Evolutionary conservation across 2,113 vertebrate genomes (phyloP).

Genomic region (Gadus macrocephalus): DNA sequence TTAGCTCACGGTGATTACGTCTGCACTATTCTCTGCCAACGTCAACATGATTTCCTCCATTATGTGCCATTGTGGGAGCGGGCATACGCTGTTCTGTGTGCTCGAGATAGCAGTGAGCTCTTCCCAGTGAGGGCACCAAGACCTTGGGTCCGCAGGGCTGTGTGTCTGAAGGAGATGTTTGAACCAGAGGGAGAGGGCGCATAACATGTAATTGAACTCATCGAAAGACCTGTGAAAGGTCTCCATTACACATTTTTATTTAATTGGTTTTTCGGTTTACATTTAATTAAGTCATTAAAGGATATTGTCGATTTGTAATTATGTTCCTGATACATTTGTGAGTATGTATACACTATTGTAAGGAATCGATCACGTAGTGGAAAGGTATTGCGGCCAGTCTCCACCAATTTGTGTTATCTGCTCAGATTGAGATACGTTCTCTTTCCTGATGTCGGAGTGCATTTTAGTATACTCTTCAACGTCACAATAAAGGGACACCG

Average conservation of each 20-base stretch:
- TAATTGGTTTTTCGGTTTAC: not conserved
- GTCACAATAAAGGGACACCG: too few species aligned
- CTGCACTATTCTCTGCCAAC: slow-evolving; percentile 49
- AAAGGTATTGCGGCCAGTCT: too few species aligned
- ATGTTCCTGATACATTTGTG: too few species aligned
- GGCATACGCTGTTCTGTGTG: slow-evolving; percentile 30
- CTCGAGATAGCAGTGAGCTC: slow-evolving; percentile 38
- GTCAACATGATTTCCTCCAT: slow-evolving; percentile 4
- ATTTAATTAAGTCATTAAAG: too few species aligned
- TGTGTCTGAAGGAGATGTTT: slow-evolving; percentile 16
- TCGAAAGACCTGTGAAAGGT: not conserved
- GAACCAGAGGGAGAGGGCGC: slow-evolving; percentile 12
- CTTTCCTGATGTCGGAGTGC: too few species aligned
- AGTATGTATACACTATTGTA: too few species aligned
- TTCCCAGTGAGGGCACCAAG: slow-evolving; percentile 10
- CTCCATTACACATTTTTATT: not conserved
- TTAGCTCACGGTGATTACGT: slow-evolving; percentile 66
- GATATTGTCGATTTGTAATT: too few species aligned
- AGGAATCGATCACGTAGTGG: too few species aligned
- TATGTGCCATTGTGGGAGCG: too few species aligned
- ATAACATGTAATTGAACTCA: not conserved
- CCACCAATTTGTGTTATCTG: too few species aligned
- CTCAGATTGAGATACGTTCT: too few species aligned
- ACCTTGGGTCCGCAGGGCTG: not conserved
- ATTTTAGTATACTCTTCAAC: too few species aligned